A percentile compares a stretch with the other conserved stretches of the same genome.
Conservation (phyloP, 35 echinoderm and acorn worm genomes). For the Anneissia japonica region DNA sequence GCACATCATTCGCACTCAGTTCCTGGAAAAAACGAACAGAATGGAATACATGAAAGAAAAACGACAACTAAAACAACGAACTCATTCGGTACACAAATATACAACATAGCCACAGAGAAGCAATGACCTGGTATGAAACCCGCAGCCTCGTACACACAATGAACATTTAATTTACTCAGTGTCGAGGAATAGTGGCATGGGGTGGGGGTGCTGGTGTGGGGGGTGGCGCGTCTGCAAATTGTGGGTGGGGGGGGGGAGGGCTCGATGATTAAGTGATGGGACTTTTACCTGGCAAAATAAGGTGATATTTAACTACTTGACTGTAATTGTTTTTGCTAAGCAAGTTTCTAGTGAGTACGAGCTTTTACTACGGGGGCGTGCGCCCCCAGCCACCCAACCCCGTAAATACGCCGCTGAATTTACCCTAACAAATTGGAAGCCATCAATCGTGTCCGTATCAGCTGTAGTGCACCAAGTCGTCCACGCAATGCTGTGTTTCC, state of each 20-base stretch:
- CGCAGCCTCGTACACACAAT: too few relatives aligned
- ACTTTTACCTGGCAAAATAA: not conserved
- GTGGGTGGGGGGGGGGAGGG: not conserved
- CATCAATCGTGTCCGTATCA: slow-evolving; percentile 90
- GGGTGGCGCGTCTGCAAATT: too few relatives aligned
- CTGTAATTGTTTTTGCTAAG: not conserved
- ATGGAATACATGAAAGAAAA: too few relatives aligned
- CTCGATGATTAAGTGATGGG: not conserved
- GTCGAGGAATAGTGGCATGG: too few relatives aligned
- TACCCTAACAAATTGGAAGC: slow-evolving; percentile 86
- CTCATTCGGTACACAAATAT: too few relatives aligned
- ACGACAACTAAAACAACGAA: too few relatives aligned
- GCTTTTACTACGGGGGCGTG: not conserved
- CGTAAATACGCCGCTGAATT: too few relatives aligned
- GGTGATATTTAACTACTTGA: not conserved
- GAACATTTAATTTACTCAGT: too few relatives aligned
- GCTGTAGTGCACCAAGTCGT: slow-evolving; percentile 86
- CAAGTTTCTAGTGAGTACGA: not conserved
- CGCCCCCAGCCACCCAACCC: too few relatives aligned
- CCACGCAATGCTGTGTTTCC: slow-evolving; percentile 97
- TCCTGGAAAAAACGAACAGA: slow-evolving; percentile 59
- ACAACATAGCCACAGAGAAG: too few relatives aligned
- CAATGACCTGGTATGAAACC: too few relatives aligned
- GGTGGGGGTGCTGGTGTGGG: too few relatives aligned
- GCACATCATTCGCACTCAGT: slow-evolving; percentile 67